A percentile compares a stretch with the other conserved stretches of the same genome.
These are phyloP conservation scores for Rhinolophus sinicus DNA, from an alignment of 2,113 vertebrate genomes.

Conservation along the genomic window DNA sequence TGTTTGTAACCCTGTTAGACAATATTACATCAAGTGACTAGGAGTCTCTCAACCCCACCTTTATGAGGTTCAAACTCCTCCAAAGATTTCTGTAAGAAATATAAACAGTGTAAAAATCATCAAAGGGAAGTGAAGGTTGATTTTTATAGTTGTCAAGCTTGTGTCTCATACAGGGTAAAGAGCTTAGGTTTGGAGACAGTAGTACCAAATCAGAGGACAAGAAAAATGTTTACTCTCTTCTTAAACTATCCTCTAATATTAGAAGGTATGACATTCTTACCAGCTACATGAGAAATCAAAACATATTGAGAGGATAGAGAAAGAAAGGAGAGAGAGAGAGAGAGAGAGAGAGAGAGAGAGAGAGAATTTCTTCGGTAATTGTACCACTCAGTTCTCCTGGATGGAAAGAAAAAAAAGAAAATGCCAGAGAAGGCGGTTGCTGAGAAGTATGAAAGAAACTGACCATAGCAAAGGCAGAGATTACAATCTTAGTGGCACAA, in stretches of 20 bases:
- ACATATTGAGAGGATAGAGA: neutral
- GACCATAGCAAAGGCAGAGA: neutral
- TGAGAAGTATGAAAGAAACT: neutral
- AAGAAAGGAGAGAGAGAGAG: fast-evolving
- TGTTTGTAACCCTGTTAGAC: neutral
- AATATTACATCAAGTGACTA: neutral
- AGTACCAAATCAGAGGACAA: neutral
- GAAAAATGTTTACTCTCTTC: neutral
- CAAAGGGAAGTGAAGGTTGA: too few relatives aligned
- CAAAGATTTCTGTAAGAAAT: neutral
- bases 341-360: neutral
- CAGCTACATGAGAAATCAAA: neutral
- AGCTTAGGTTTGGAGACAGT: neutral
- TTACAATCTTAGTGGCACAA: neutral
- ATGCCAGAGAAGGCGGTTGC: neutral
- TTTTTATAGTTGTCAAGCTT: neutral
- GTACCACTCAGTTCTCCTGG: neutral
- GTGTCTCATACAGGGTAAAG: neutral
- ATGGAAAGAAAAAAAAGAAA: neutral
- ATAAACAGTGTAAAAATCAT: neutral
- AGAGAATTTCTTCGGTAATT: neutral
- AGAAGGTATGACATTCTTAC: neutral
- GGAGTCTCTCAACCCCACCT: neutral
- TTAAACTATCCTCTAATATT: neutral
- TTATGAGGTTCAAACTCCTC: neutral